Percentiles rank a stretch among this genome's conserved stretches.
These are phyloP conservation scores for Gila robusta DNA, from an alignment of 2,797 vertebrate species.

Conservation along the genomic window DNA sequence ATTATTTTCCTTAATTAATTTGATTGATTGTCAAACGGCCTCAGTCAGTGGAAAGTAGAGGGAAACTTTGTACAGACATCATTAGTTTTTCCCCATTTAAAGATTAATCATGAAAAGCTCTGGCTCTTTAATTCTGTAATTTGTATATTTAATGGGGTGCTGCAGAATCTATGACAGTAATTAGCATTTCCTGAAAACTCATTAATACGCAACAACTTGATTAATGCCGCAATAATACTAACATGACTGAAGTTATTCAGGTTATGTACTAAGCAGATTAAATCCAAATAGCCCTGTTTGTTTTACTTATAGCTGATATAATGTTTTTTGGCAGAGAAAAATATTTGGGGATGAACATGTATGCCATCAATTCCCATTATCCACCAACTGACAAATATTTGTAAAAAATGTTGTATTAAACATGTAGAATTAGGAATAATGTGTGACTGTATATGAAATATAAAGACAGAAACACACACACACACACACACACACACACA, in stretches of 20 bases:
- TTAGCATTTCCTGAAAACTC: conserved; percentile 99
- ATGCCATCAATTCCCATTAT: conserved; percentile 23
- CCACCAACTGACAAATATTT: neutral
- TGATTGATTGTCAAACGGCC: conserved; percentile 97
- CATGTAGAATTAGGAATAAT: neutral
- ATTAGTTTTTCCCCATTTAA: conserved; percentile 99
- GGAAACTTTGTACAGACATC: conserved; percentile 99
- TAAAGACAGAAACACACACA: neutral
- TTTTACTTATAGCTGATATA: conserved; percentile 84
- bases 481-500: neutral
- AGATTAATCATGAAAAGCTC: conserved; percentile 99
- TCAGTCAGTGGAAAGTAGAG: conserved; percentile 95
- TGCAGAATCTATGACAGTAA: conserved; percentile 99
- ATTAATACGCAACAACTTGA: conserved; percentile 99
- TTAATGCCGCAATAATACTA: conserved; percentile 99
- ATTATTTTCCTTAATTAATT: conserved; percentile 91
- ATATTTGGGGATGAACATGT: conserved; percentile 19
- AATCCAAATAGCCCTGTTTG: conserved; percentile 97
- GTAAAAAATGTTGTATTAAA: neutral
- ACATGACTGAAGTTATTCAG: conserved; percentile 99
- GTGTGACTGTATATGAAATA: neutral
- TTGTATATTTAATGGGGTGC: conserved; percentile 99
- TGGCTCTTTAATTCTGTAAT: conserved; percentile 99
- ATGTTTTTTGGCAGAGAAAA: conserved; percentile 75
- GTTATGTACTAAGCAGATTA: conserved; percentile 99